phyloP scores from a whole-genome alignment of 53 echinoderm and acorn worm species.

The Holothuria scabra region DNA sequence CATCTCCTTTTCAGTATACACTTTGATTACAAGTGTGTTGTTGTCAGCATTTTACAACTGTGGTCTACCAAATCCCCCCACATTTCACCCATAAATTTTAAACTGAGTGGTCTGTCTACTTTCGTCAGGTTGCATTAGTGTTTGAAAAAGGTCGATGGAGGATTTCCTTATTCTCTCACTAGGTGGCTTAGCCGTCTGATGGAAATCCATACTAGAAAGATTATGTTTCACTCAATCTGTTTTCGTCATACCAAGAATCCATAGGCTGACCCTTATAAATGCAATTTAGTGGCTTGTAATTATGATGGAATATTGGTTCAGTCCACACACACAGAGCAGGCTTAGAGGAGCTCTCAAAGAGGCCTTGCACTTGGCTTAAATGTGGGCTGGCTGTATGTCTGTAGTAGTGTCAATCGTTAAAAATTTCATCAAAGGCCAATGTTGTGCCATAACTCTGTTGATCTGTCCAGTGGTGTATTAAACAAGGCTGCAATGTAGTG shows the following conservation, averaged over 20 bases:
- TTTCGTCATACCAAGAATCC: constrained; percentile 20
- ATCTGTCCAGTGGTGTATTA: constrained; percentile 15
- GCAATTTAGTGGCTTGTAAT: constrained; percentile 43
- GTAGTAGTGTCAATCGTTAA: constrained; percentile 28
- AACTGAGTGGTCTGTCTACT: too few relatives aligned
- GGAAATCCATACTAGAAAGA: constrained; percentile 36
- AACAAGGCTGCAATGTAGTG: too few relatives aligned
- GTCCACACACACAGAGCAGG: constrained; percentile 27
- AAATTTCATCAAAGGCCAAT: constrained; percentile 41
- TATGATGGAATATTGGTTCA: constrained; percentile 44
- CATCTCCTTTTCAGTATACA: too few relatives aligned
- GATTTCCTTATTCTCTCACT: too few relatives aligned
- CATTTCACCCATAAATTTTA: too few relatives aligned
- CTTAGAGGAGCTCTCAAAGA: constrained; percentile 15
- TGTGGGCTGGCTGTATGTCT: too few relatives aligned
- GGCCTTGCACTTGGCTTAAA: not conserved
- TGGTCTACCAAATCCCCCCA: too few relatives aligned
- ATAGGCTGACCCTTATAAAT: constrained; percentile 26
- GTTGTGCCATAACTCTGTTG: not conserved
- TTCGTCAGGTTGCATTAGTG: too few relatives aligned
- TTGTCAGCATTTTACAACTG: too few relatives aligned
- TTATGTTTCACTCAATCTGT: constrained; percentile 44
- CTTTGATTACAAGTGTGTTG: too few relatives aligned
- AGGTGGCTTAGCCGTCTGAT: constrained; percentile 2
- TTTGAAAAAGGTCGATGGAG: too few relatives aligned